Conservation (phyloP, 2,113 vertebrate species). For the Baryphthengus martii region DNA sequence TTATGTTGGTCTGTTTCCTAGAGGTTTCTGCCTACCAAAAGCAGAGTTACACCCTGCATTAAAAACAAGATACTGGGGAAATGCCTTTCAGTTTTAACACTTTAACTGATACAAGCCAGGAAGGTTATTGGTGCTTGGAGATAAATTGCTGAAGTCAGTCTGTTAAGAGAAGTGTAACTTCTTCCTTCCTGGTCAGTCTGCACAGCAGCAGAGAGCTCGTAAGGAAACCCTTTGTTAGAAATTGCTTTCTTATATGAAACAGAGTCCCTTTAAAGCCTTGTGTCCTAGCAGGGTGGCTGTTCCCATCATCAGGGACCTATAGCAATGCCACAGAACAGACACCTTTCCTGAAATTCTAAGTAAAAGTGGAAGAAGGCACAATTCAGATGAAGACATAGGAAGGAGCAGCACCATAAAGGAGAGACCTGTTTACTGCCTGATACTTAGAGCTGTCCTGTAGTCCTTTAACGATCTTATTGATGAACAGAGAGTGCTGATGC, state of each 20-base stretch:
- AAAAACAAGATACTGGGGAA: background rate
- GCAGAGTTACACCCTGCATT: background rate
- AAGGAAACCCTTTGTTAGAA: background rate
- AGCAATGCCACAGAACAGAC: background rate
- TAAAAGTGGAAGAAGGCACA: background rate
- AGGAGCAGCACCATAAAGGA: background rate
- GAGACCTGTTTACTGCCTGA: background rate
- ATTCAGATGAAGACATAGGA: background rate
- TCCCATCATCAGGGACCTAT: background rate
- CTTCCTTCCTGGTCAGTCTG: background rate
- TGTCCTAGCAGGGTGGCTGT: background rate
- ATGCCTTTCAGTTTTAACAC: background rate
- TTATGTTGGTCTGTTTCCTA: background rate
- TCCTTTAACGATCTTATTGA: background rate
- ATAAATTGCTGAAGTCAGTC: background rate
- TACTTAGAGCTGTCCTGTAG: background rate
- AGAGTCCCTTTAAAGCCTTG: background rate
- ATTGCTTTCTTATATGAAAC: background rate
- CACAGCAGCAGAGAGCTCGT: background rate
- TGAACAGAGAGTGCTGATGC: background rate
- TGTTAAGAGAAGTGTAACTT: background rate
- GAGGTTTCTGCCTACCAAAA: background rate
- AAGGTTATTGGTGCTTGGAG: background rate
- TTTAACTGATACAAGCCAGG: background rate
- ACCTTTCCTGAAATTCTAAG: background rate